These are phyloP conservation scores for Trachelus stipa DNA, from an alignment of 2,888 invertebrate species.

Conservation along the genomic window DNA sequence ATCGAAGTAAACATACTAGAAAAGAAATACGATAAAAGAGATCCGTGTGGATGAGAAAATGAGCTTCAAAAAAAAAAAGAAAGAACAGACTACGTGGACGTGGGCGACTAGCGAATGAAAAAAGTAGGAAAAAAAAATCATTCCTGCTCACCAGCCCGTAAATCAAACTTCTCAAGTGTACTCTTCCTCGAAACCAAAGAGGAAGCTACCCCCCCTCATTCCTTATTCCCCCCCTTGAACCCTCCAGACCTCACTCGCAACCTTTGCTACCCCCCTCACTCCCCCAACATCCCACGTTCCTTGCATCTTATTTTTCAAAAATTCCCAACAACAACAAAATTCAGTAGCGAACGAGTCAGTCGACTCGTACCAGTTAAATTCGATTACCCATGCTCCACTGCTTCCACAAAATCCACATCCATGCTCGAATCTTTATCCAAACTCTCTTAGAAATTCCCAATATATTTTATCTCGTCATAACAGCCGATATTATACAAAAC, in stretches of 20 bases:
- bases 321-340: neutral
- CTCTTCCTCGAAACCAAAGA: conserved; percentile 22
- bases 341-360: neutral
- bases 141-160: conserved; percentile 26
- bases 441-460: neutral
- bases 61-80: conserved; percentile 12
- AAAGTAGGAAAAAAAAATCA: conserved; percentile 16
- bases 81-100: neutral
- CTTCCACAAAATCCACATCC: neutral
- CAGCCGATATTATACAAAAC: neutral
- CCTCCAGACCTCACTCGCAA: neutral
- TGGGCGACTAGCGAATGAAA: neutral
- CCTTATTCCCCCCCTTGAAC: conserved; percentile 5
- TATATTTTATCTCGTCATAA: neutral
- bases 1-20: too few relatives aligned
- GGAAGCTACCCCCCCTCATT: conserved; percentile 8
- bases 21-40: neutral
- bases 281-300: neutral
- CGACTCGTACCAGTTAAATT: neutral
- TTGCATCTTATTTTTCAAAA: neutral
- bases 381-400: neutral
- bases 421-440: neutral
- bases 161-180: conserved; percentile 32
- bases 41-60: conserved; percentile 4
- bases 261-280: neutral